phyloP scores from a whole-genome alignment of 1,140 invertebrate species.

The Dreissena polymorpha region DNA sequence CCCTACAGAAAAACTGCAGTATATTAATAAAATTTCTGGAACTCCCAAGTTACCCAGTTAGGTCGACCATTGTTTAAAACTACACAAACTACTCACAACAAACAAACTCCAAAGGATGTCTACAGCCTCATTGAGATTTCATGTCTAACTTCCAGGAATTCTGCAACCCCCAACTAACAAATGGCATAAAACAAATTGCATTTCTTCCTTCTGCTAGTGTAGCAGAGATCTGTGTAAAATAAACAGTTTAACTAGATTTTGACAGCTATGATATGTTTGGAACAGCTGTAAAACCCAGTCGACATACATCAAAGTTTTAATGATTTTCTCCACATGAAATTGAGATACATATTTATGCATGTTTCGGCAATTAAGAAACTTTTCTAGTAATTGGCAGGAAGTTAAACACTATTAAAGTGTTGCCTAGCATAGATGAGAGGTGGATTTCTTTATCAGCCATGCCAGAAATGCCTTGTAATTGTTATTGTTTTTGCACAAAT shows the following conservation, averaged over 20 bases:
- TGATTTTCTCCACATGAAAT: conserved; percentile 46
- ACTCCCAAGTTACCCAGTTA: conserved; percentile 10
- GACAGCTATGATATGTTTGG: conserved; percentile 41
- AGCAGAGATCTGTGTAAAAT: conserved; percentile 32
- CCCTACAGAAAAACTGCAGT: conserved; percentile 43
- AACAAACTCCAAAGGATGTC: too few species aligned
- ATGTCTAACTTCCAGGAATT: conserved; percentile 27
- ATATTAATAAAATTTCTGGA: conserved; percentile 51
- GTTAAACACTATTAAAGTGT: conserved; percentile 33
- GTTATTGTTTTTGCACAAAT: neutral
- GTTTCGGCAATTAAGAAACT: conserved; percentile 54
- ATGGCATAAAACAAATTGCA: conserved; percentile 45
- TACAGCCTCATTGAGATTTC: too few species aligned
- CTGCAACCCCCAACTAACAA: conserved; percentile 25
- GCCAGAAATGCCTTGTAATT: neutral
- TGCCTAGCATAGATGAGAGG: conserved; percentile 30
- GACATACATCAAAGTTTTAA: conserved; percentile 49
- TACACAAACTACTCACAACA: too few species aligned
- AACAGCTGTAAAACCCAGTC: conserved; percentile 29
- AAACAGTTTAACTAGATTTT: conserved; percentile 55
- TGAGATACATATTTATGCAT: conserved; percentile 41
- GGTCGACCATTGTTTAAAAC: too few species aligned
- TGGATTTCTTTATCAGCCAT: neutral
- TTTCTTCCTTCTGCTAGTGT: conserved; percentile 36
- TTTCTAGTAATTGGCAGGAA: conserved; percentile 38